A percentile compares a stretch with the other conserved stretches of the same genome.
These are phyloP conservation scores for Nannoperca obscura DNA, from an alignment of 2,797 vertebrate genomes.

Conservation along the genomic window DNA sequence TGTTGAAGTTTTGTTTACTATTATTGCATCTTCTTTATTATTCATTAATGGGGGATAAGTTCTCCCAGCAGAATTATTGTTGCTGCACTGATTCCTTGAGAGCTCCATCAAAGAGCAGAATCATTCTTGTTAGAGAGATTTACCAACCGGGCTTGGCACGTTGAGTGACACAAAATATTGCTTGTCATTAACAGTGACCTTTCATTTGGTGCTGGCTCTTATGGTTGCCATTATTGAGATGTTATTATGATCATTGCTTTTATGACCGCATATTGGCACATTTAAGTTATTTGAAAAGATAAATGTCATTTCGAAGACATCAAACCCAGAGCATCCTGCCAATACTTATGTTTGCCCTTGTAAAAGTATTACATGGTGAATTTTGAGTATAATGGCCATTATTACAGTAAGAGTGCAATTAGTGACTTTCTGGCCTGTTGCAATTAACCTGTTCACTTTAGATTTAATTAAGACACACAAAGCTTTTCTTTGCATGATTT, in stretches of 20 bases:
- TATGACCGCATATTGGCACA: constrained; percentile 36
- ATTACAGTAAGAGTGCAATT: constrained; percentile 40
- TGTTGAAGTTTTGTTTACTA: neutral
- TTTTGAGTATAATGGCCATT: constrained; percentile 34
- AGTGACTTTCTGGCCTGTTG: constrained; percentile 49
- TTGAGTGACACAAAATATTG: constrained; percentile 57
- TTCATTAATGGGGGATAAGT: neutral
- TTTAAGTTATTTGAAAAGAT: constrained; percentile 40
- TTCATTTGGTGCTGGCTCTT: constrained; percentile 60
- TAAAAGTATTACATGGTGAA: constrained; percentile 46
- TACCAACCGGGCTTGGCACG: constrained; percentile 32
- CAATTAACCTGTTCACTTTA: constrained; percentile 34
- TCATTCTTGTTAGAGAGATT: constrained; percentile 50
- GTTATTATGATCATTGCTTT: constrained; percentile 61
- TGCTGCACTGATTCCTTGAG: neutral
- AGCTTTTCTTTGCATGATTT: constrained; percentile 26
- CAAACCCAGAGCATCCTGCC: constrained; percentile 28
- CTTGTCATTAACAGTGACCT: constrained; percentile 61
- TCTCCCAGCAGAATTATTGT: neutral
- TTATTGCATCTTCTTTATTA: neutral
- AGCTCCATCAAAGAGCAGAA: neutral
- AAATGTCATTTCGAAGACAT: constrained; percentile 36
- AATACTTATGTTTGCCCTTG: constrained; percentile 55
- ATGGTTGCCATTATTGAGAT: constrained; percentile 61
- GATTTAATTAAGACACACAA: constrained; percentile 6